Percentiles rank a stretch among this genome's conserved stretches.
Evolutionary conservation across 2,797 vertebrate genomes (phyloP).

Genomic region (Leucoraja ocellata): DNA sequence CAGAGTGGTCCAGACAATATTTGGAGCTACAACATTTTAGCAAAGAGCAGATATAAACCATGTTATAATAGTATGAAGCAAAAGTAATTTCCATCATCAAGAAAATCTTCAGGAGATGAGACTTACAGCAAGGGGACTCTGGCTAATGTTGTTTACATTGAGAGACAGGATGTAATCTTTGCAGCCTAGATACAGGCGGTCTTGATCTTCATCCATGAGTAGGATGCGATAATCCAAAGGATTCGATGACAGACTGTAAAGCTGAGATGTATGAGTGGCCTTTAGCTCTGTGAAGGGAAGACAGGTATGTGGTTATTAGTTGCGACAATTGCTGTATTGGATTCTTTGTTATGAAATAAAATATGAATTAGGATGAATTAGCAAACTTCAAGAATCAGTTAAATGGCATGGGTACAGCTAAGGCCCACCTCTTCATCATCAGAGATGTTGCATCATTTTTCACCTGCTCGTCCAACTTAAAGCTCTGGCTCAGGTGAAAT

Average conservation of each 20-base stretch:
- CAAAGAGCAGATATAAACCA: not conserved
- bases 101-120: not conserved
- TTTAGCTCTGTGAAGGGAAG: slow-evolving; percentile 70
- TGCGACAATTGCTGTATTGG: not conserved
- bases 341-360: not conserved
- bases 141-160: slow-evolving; percentile 95
- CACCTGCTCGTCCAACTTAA: not conserved
- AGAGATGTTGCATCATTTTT: not conserved
- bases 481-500: not conserved
- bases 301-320: not conserved
- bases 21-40: too few species aligned
- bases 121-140: slow-evolving; percentile 78
- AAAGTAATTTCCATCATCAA: not conserved
- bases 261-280: slow-evolving; percentile 74
- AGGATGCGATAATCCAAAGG: slow-evolving; percentile 93
- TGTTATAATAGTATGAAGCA: not conserved
- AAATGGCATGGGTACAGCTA: not conserved
- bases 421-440: not conserved
- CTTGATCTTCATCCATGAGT: slow-evolving; percentile 95
- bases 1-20: slow-evolving; percentile 16
- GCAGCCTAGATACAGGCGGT: slow-evolving; percentile 91
- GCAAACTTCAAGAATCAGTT: not conserved
- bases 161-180: slow-evolving; percentile 91
- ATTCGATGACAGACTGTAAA: slow-evolving; percentile 76
- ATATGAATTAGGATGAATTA: not conserved